Evolutionary conservation across 23 tunicate species (phyloP).

Genomic region (Styela clava): DNA sequence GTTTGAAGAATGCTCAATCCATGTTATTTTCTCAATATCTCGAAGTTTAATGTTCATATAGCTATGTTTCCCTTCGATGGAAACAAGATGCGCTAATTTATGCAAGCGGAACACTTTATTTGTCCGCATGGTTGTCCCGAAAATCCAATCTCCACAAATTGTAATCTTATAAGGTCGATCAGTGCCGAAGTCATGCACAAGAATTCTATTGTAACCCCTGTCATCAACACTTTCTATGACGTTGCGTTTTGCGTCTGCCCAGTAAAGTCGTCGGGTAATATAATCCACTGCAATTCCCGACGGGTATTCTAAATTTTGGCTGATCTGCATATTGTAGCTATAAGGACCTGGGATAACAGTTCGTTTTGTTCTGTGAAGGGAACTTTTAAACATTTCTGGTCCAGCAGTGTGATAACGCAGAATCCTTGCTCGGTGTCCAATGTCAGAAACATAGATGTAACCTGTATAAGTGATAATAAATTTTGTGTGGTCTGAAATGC

Average conservation of each 20-base stretch:
- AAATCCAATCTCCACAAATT: conserved; percentile 61
- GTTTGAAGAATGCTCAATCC: not conserved
- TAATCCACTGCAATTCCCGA: conserved; percentile 50
- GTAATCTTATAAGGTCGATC: conserved; percentile 39
- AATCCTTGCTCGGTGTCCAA: conserved; percentile 20
- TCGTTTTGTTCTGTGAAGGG: conserved; percentile 3
- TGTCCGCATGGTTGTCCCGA: conserved; percentile 37
- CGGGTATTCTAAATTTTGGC: conserved; percentile 50
- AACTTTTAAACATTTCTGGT: conserved; percentile 1
- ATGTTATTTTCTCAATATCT: conserved; percentile 3
- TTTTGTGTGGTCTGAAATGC: too few relatives aligned
- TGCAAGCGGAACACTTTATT: conserved; percentile 55
- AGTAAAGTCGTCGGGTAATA: conserved; percentile 37
- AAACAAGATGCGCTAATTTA: conserved; percentile 45
- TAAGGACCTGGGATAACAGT: not conserved
- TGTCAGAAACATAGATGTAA: conserved; percentile 9
- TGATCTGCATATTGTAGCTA: not conserved
- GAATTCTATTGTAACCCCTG: conserved; percentile 23
- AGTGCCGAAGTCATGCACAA: conserved; percentile 28
- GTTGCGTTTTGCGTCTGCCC: conserved; percentile 56
- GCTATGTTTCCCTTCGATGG: not conserved
- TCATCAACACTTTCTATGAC: conserved; percentile 30
- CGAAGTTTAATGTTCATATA: not conserved
- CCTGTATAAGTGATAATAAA: too few relatives aligned
- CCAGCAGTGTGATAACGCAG: not conserved